Base-by-base conservation (phyloP, 2,113 vertebrate genomes). In the Toxotes jaculatrix region DNA sequence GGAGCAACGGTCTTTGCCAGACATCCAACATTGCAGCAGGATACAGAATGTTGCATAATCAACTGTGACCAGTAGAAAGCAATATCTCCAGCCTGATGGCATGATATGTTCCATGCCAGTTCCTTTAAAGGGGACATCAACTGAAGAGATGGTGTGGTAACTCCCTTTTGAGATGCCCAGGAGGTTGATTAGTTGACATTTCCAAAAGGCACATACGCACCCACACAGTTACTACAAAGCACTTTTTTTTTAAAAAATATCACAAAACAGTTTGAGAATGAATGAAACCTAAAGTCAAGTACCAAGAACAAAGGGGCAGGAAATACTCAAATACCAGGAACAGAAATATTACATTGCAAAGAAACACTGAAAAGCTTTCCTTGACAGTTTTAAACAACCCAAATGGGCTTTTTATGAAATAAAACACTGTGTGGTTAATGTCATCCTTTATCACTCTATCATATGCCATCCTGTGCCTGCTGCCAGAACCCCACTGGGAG, bases 391-490 rank as follows among this genome's bases (percentile, higher is more conserved):
- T 57, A 14, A 12, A 21, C 11, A 56, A 32, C 4, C 1, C 16
- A 32, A 36, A 27, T 27, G 1, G 23, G 3, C n/a, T 14, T 68
- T 47, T 16, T 8, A 11, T 53, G 8, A 74, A 45, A 61, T 21
- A 12, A 77, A 71, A 42, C 19, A 2, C 9, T 11, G 0, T 43
- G 34, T 63, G n/a, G 31, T 56, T 67, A 60, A 74, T 49, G 23
- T 55, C 23, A 17, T 57, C n/a, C 74, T 57, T 76, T 47, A 63
- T 81, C 78, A 45, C 11, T 78, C 36, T 9, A 36, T 72, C 67
- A 53, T 51, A 12, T 73, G 53, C 55, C 55, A 80, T 61, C 5
- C 7, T 40, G 17, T 59, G 56, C 21, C 53, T 32, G 34, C 42
- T 51, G 45, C 66, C 74, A 27, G 23, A 83, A 43, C 55, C 13